phyloP scores from a whole-genome alignment of 2,113 vertebrate species.

The Anseranas semipalmata region DNA sequence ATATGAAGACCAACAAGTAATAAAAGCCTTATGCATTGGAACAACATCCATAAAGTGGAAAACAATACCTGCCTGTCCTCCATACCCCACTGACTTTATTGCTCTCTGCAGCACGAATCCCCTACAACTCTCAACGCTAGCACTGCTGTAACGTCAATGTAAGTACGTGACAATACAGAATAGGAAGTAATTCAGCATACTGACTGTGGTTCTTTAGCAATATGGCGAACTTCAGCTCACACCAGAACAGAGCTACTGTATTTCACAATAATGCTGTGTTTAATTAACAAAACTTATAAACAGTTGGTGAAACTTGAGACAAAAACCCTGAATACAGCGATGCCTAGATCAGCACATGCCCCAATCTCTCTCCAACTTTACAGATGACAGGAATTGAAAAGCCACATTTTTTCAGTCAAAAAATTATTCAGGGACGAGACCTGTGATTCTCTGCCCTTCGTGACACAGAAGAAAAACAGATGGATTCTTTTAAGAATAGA shows the following conservation, averaged over 20 bases:
- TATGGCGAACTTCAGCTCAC: not conserved
- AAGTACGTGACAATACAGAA: not conserved
- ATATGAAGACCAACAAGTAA: fast-evolving
- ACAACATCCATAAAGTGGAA: not conserved
- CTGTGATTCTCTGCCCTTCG: not conserved
- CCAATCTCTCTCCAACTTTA: fast-evolving
- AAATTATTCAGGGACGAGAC: not conserved
- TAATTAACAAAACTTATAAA: not conserved
- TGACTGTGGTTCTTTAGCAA: not conserved
- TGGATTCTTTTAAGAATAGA: not conserved
- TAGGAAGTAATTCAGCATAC: not conserved
- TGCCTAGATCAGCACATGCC: not conserved
- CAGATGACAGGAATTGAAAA: not conserved
- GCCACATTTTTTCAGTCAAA: not conserved
- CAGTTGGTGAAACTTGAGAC: not conserved
- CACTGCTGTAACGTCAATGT: fast-evolving
- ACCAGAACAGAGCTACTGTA: not conserved
- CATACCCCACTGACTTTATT: not conserved
- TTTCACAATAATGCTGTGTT: not conserved
- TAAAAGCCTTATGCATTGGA: not conserved
- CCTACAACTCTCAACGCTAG: not conserved
- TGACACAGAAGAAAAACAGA: not conserved
- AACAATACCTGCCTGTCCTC: not conserved
- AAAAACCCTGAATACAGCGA: fast-evolving
- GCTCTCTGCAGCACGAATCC: not conserved